These are phyloP conservation scores for Heliconius hermathena DNA, from an alignment of 1,140 invertebrate species.

Conservation along the genomic window DNA sequence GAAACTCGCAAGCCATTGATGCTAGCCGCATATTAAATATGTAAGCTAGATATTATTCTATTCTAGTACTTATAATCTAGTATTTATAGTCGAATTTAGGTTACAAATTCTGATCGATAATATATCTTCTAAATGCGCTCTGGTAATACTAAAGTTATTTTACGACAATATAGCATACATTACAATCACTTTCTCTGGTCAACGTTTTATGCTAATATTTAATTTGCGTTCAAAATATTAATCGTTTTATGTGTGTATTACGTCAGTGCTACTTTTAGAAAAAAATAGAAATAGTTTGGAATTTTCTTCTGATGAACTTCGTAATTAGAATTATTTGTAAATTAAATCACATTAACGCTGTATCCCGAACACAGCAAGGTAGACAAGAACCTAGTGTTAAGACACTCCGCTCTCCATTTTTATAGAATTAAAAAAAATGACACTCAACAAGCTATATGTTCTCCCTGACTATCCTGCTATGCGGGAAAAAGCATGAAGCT, in stretches of 20 bases:
- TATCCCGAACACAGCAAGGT: too few species aligned
- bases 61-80: conserved; percentile 3
- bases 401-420: too few species aligned
- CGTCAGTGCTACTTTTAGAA: background rate
- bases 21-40: conserved; percentile 25
- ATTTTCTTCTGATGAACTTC: background rate
- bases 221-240: conserved; percentile 28
- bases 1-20: conserved; percentile 10
- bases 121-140: conserved; percentile 31
- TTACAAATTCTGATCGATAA: conserved; percentile 5
- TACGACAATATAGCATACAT: conserved; percentile 24
- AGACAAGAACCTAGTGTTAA: too few species aligned
- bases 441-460: too few species aligned
- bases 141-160: conserved; percentile 29
- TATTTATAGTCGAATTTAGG: conserved; percentile 3
- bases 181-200: conserved; percentile 35
- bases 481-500: too few species aligned
- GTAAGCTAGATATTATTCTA: background rate
- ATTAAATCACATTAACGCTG: too few species aligned
- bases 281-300: too few species aligned
- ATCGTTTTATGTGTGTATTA: conserved; percentile 2
- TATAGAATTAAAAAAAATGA: too few species aligned
- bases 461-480: too few species aligned
- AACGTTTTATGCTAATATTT: conserved; percentile 35
- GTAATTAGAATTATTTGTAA: too few species aligned